These are phyloP conservation scores for Gryllus longicercus DNA, from an alignment of 2,888 invertebrate genomes.

Conservation along the genomic window DNA sequence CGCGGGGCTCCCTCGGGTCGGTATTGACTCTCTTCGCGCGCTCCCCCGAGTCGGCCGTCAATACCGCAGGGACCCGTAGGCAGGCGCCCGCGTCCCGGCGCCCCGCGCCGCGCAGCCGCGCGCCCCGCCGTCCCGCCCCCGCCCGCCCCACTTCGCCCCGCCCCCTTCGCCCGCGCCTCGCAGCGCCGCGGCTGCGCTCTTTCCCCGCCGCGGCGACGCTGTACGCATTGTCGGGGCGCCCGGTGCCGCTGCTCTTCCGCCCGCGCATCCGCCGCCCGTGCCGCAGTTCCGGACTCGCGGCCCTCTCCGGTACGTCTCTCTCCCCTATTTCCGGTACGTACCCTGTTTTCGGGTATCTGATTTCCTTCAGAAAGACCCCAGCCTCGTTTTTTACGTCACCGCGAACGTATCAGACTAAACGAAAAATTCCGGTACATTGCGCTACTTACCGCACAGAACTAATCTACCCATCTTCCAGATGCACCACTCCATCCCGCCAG, in stretches of 20 bases:
- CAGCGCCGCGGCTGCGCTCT: slow-evolving; percentile 17
- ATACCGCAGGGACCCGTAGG: slow-evolving; percentile 52
- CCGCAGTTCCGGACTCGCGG: background rate
- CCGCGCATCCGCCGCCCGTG: background rate
- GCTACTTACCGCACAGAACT: too few relatives aligned
- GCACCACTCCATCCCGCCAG: too few relatives aligned
- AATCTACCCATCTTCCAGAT: too few relatives aligned
- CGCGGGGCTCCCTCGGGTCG: slow-evolving; percentile 49
- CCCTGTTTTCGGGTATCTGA: too few relatives aligned
- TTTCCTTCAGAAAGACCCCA: too few relatives aligned
- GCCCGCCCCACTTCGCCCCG: slow-evolving; percentile 6
- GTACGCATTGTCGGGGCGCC: slow-evolving; percentile 17
- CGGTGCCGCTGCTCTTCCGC: background rate
- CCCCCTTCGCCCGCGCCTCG: background rate
- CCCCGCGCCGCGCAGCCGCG: slow-evolving; percentile 27
- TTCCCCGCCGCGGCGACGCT: slow-evolving; percentile 17
- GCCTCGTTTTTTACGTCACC: too few relatives aligned
- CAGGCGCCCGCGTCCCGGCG: slow-evolving; percentile 32
- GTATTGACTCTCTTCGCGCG: slow-evolving; percentile 44
- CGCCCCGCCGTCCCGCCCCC: slow-evolving; percentile 28
- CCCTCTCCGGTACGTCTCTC: background rate
- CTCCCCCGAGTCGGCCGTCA: slow-evolving; percentile 46
- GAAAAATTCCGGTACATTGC: too few relatives aligned
- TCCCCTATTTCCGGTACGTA: background rate
- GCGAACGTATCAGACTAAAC: too few relatives aligned